Base-by-base conservation (phyloP, 2,888 invertebrate species). In the Synanthedon formicaeformis region DNA sequence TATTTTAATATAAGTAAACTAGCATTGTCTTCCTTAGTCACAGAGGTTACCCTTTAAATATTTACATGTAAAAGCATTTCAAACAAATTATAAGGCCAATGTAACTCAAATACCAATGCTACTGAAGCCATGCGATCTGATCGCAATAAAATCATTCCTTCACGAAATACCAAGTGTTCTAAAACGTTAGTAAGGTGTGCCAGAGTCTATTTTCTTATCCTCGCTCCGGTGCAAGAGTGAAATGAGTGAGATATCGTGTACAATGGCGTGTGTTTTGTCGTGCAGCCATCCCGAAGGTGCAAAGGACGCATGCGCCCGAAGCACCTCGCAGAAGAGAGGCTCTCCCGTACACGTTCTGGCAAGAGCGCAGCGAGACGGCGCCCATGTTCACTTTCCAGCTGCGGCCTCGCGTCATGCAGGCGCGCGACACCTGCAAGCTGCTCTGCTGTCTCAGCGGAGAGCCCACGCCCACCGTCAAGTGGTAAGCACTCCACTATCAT, bases 371-470 rank as follows among this genome's bases (percentile, higher is more conserved):
- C 78, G 96, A 97, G 85, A 93, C 94, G 68, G 96, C 96, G 57
- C 99, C 99, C 57, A 93, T 92, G 75, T 99, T 99, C 90, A 98
- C 98, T 71, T 99, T 99, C 96, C 93, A 96, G 71, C 92, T 99
- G 65, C 93, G 99, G 81, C 98, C 99, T 74, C 95, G 99, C 77
- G 96, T 99, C 67, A 99, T 99, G 92, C 99, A 99, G 88, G 92
- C 90, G 69, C 93, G 97, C 60, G 95, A 96, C 76, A 97, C 97
- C 55, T 99, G 99, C 90, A 99, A 99, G 88, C 91, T 99, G 60
- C 92, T 99, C 50, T 98, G 98, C 84, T 98, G 99, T 72, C 91
- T 99, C 57, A 95, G 95, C 68, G 98, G 98, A 58, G 96, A 95
- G 75, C 99, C 99, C 56, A 91, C 93, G 67, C 98, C 99, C 14